Conservation (phyloP, 2,113 vertebrate genomes). For the Isichthys henryi region DNA sequence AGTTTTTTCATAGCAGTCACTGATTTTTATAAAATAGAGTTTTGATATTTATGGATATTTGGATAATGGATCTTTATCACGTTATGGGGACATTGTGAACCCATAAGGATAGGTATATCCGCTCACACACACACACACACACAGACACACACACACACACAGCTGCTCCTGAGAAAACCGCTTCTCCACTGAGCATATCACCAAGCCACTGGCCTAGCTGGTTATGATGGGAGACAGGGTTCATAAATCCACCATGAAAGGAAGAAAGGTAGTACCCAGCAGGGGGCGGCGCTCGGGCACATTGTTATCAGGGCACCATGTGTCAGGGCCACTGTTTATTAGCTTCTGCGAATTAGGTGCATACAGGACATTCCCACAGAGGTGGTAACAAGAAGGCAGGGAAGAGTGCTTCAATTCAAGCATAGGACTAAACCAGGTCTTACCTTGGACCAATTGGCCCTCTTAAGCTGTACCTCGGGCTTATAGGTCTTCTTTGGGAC, state of each 20-base stretch:
- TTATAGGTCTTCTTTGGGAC: slow-evolving; percentile 73
- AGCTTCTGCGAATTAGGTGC: neutral
- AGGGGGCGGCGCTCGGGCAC: neutral
- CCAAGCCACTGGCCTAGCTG: neutral
- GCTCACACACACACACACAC: neutral
- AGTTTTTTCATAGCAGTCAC: too few species aligned
- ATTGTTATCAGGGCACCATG: too few species aligned
- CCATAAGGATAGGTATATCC: too few species aligned
- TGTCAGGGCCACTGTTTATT: neutral
- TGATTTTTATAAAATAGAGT: too few species aligned
- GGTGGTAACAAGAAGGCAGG: neutral
- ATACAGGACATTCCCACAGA: neutral
- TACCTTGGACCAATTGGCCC: slow-evolving; percentile 81
- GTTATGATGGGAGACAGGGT: neutral
- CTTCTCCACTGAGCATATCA: neutral
- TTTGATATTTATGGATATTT: too few species aligned
- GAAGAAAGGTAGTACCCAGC: neutral
- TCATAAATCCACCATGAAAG: neutral
- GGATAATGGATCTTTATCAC: too few species aligned
- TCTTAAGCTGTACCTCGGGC: slow-evolving; percentile 68
- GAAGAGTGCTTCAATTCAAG: neutral
- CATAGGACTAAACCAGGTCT: slow-evolving; percentile 7
- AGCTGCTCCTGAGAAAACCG: neutral
- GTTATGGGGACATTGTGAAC: too few species aligned
- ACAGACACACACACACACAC: neutral